Conservation (phyloP, 1,140 invertebrate genomes). For the Lepidurus arcticus region DNA sequence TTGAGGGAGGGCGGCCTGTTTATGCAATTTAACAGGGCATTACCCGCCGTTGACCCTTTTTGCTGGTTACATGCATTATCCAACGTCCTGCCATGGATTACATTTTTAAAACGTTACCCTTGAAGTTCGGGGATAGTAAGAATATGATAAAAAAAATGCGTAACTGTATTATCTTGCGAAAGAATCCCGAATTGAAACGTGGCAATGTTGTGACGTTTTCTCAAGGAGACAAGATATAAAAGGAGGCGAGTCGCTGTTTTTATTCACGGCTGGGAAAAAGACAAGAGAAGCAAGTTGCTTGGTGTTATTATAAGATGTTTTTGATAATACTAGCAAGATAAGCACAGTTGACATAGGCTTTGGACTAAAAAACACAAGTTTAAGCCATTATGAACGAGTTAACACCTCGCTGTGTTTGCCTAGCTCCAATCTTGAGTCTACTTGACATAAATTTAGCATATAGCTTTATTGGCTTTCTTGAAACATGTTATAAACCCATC, state of each 20-base stretch:
- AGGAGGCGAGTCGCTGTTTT: neutral
- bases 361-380: neutral
- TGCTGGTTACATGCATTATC: neutral
- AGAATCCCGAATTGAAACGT: too few species aligned
- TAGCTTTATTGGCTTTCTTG: constrained; percentile 9
- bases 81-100: neutral
- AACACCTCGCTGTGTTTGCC: neutral
- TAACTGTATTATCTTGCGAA: too few species aligned
- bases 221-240: too few species aligned
- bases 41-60: constrained; percentile 2
- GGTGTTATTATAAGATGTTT: constrained; percentile 12
- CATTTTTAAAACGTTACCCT: neutral
- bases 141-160: neutral
- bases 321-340: constrained; percentile 7
- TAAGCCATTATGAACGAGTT: constrained; percentile 6
- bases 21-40: neutral
- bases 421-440: neutral
- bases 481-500: neutral
- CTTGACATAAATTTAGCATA: constrained; percentile 1
- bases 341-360: neutral
- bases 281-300: neutral
- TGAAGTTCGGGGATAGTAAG: neutral
- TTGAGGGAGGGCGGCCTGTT: constrained; percentile 6
- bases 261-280: neutral
- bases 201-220: too few species aligned